Conservation (phyloP, 2,113 vertebrate species). For the Rallus limicola region DNA sequence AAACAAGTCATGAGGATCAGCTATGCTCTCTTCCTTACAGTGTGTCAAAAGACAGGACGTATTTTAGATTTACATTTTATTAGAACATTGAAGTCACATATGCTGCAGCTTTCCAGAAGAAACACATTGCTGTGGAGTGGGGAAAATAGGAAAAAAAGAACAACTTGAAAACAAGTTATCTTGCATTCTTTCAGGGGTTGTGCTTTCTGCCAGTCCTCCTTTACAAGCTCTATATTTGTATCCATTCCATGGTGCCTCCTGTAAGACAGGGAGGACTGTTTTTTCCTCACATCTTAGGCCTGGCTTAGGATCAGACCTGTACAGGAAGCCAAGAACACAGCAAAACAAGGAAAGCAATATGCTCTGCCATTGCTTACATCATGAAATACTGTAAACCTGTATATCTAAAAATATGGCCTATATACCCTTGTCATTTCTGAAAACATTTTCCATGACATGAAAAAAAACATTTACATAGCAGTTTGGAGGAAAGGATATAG, state of each 20-base stretch:
- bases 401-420: not conserved
- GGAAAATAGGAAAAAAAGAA: not conserved
- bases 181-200: not conserved
- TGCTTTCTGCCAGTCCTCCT: not conserved
- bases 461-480: not conserved
- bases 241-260: not conserved
- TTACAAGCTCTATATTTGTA: not conserved
- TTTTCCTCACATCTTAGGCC: not conserved
- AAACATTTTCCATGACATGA: not conserved
- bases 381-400: not conserved
- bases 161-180: not conserved
- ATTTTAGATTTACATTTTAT: not conserved
- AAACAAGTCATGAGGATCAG: not conserved
- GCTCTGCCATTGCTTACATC: not conserved
- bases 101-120: not conserved
- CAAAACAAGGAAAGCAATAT: not conserved
- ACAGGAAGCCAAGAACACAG: not conserved
- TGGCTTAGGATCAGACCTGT: not conserved
- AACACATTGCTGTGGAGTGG: not conserved
- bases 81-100: not conserved
- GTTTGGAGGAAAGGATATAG: not conserved
- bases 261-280: not conserved
- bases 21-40: not conserved
- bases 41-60: not conserved
- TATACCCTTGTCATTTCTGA: not conserved